Evolutionary conservation across 1,140 invertebrate species (phyloP), one percentile per base, ranked within the genome.

Genomic region (Bombus superbus): DNA sequence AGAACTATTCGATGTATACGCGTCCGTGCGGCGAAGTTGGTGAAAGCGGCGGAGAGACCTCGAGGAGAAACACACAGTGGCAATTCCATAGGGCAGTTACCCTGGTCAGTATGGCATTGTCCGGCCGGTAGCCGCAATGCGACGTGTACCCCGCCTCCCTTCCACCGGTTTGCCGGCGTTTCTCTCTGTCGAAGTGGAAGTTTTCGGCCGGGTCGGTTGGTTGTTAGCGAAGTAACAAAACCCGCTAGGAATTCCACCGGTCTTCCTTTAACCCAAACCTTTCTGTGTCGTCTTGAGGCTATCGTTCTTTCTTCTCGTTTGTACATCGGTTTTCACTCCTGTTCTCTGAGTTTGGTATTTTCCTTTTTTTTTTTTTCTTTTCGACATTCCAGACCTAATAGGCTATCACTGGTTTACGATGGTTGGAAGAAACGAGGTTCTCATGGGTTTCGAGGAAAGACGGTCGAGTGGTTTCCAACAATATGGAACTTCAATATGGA

Each of bases 191-290:
- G 68, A 85, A 81, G 53, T 77, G 85, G 75, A 90, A 90, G 89
- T 91, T 91, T 91, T 89, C 84, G 90, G 82, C 75, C 64, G 83
- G 47, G 47, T 87, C 82, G 87, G 47, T 82, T 69, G 83, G 85
- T 86, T 91, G 90, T 91, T 91, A 91, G 82, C 79, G 80, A 91
- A 85, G 90, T 89, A 91, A 86, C 90, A 84, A 91, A 91, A 83
- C 76, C 35, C n/a, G 64, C 32, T 71, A 68, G 86, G 57, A 90
- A 88, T 89, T 89, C 80, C 88, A 38, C 38, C 47, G 84, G 75
- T 32, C 71, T 68, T 81, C 83, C 88, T 90, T 88, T 64, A 69
- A 62, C 32, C 59, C 86, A 68, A 81, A 82, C 71, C n/a, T 25
- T 28, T 22, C 42, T 44, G 28, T 74, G 71, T 32, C 76, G 72